Base-by-base conservation (phyloP, 2,888 invertebrate genomes). In the Ceratothoa steindachneri region DNA sequence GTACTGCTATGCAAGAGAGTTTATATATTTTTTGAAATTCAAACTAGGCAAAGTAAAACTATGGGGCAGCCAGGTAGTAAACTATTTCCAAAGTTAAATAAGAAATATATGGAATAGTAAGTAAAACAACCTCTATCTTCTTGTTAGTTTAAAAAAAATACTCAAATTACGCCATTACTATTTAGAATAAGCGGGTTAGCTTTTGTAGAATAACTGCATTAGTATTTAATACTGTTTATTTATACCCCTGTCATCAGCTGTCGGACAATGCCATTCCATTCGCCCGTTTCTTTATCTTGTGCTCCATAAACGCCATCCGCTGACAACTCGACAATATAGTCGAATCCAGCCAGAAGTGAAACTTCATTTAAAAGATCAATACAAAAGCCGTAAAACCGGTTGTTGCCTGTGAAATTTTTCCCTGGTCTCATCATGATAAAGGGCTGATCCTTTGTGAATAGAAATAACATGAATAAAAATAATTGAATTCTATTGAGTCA, bases 371-470 rank as follows among this genome's bases (percentile, higher is more conserved):
- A 88, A 31, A 92, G 87, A 83, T 92, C 92, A 80, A 92, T 89
- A 85, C 91, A 91, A 85, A 91, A 92, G 67, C 92, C 92, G 84
- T 89, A 91, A 85, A 91, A 92, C 74, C 90, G 87, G 80, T 88
- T 87, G 83, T 92, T 92, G 64, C 90, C 90, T 9, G 89, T 89
- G 84, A 88, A 89, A 69, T 83, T 82, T 71, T 83, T 80, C 1
- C 82, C 81, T 0, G 82, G 69, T n/a, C 76, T 73, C 71, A 81
- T 77, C 83, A 83, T 83, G 70, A 83, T 81, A 72, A 83, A 83
- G 4, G 83, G 83, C 22, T 77, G 71, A 55, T 77, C 72, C 80
- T 77, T 52, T 1, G 24, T 27, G 22, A 60, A 60, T 9, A 27
- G 5, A 60, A 60, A 19, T 27, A 60, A 9, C 19, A 27, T 60